These are phyloP conservation scores for Desmophyllum pertusum DNA, from an alignment of 92 coral and sea anemone species.

Conservation along the genomic window DNA sequence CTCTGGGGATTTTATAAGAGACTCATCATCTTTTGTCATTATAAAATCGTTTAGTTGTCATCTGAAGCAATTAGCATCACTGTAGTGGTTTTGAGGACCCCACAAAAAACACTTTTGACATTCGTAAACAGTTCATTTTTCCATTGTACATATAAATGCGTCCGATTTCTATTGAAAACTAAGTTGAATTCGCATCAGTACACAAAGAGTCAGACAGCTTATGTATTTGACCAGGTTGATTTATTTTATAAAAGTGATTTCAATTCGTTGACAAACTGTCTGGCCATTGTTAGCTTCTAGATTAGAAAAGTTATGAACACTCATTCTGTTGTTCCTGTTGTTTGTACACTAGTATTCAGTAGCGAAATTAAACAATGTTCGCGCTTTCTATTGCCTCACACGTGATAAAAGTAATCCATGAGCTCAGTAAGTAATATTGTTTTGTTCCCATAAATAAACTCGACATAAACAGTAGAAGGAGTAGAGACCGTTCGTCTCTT, in stretches of 20 bases:
- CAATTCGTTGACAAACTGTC: background rate
- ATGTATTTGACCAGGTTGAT: too few relatives aligned
- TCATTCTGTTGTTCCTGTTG: background rate
- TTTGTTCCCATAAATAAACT: too few relatives aligned
- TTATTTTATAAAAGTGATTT: background rate
- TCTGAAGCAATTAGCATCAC: background rate
- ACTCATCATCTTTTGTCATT: slow-evolving; percentile 2
- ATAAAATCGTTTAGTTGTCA: background rate
- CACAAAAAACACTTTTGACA: background rate
- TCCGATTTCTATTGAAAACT: background rate
- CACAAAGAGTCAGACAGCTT: too few relatives aligned
- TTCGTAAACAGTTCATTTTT: background rate
- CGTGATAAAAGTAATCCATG: background rate
- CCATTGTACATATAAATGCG: background rate
- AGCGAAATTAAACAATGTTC: background rate
- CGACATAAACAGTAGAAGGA: too few relatives aligned
- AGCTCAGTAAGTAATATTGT: too few relatives aligned
- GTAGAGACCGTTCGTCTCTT: too few relatives aligned
- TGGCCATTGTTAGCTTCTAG: background rate
- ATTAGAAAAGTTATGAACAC: background rate
- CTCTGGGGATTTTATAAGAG: background rate
- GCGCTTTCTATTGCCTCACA: background rate
- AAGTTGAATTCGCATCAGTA: background rate
- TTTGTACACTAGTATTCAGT: background rate
- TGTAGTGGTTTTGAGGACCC: background rate